Evolutionary conservation across 2,797 vertebrate genomes (phyloP).

Genomic region (Botia kubotai): DNA sequence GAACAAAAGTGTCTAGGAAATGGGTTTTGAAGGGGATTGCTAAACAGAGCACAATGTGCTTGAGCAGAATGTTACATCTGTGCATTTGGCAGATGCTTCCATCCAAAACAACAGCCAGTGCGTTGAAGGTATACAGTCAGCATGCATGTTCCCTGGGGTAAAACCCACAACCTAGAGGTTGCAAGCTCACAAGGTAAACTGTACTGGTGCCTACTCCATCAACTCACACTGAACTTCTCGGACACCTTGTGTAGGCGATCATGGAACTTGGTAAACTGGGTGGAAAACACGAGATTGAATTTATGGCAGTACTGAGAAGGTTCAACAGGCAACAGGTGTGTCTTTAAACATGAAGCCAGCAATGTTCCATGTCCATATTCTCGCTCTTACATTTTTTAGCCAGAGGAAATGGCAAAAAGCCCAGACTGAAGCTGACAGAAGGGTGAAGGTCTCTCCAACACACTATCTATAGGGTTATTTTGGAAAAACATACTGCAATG

Average conservation of each 20-base stretch:
- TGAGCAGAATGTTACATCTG: background rate
- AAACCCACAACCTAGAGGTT: no score
- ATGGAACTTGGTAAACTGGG: background rate
- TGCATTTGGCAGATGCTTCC: no score
- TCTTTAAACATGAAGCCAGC: conserved; percentile 23
- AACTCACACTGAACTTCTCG: background rate
- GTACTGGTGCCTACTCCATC: background rate
- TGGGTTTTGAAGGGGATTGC: background rate
- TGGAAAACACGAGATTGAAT: conserved; percentile 26
- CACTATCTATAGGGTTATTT: conserved; percentile 4
- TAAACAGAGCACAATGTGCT: background rate
- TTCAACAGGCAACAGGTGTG: conserved; percentile 38
- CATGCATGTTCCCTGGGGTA: no score
- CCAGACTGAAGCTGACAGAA: background rate
- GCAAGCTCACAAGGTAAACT: background rate
- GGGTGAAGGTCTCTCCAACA: background rate
- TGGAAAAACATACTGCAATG: conserved; percentile 1
- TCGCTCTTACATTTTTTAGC: background rate
- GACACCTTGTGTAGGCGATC: background rate
- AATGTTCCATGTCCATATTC: conserved; percentile 19
- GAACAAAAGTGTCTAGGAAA: conserved; percentile 18
- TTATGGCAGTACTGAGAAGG: conserved; percentile 20
- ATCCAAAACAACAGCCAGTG: background rate
- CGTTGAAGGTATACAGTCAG: background rate
- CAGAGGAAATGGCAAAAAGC: background rate